A percentile compares a stretch with the other conserved stretches of the same genome.
These are phyloP conservation scores for Neuroscelio doddi DNA, from an alignment of 2,888 invertebrate species.

Conservation along the genomic window DNA sequence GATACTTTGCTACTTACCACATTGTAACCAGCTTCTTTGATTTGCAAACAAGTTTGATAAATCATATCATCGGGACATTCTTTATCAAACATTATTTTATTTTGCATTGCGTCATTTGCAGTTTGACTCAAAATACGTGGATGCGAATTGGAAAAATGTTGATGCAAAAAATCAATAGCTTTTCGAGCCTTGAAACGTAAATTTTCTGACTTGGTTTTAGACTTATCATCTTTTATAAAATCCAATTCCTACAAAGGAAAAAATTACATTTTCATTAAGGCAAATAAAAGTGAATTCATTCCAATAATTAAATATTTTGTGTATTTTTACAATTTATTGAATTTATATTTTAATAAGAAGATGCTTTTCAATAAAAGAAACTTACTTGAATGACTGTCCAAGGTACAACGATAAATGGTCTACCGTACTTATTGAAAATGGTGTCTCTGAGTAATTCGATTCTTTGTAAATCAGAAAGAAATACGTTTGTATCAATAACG, in stretches of 20 bases:
- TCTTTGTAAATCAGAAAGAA: slow-evolving; percentile 62
- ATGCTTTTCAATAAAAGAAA: too few species aligned
- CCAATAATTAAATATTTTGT: too few species aligned
- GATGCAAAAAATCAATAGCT: slow-evolving; percentile 64
- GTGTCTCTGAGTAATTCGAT: slow-evolving; percentile 60
- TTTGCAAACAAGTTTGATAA: slow-evolving; percentile 71
- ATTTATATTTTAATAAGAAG: too few species aligned
- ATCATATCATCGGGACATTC: slow-evolving; percentile 72
- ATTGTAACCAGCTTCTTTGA: slow-evolving; percentile 57
- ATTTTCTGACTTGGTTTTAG: slow-evolving; percentile 49
- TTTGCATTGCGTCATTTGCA: slow-evolving; percentile 57
- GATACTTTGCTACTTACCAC: slow-evolving; percentile 53
- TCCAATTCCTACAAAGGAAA: slow-evolving; percentile 66
- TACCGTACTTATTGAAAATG: slow-evolving; percentile 57
- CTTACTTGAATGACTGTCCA: slow-evolving; percentile 54
- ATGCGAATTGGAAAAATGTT: slow-evolving; percentile 62
- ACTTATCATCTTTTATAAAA: slow-evolving; percentile 63
- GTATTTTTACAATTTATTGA: too few species aligned
- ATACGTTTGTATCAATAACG: slow-evolving; percentile 71
- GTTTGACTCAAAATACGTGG: slow-evolving; percentile 67
- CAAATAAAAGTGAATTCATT: too few species aligned
- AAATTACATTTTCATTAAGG: too few species aligned
- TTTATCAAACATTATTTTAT: slow-evolving; percentile 54
- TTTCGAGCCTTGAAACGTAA: slow-evolving; percentile 58
- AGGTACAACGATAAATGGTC: slow-evolving; percentile 63